Percentiles rank a stretch among this genome's conserved stretches.
These are phyloP conservation scores for Xestia ashworthii DNA, from an alignment of 2,888 invertebrate species.

Conservation along the genomic window DNA sequence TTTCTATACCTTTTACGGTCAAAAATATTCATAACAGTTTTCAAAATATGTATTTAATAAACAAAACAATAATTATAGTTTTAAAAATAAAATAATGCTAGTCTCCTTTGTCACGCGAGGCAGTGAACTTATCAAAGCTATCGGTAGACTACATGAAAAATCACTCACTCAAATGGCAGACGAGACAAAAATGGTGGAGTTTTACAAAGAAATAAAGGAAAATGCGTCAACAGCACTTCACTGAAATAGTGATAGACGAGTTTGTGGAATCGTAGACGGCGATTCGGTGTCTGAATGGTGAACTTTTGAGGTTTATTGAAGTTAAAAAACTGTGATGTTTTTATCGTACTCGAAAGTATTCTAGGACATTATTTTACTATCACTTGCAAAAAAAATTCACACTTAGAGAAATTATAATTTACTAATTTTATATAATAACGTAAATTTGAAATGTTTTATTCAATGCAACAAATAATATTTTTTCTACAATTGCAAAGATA, in stretches of 20 bases:
- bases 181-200: conserved; percentile 50
- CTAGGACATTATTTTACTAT: too few species aligned
- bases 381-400: background rate
- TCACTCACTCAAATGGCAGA: conserved; percentile 69
- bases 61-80: conserved; percentile 14
- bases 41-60: background rate
- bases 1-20: too few species aligned
- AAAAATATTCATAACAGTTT: too few species aligned
- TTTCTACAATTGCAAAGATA: too few species aligned
- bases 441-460: too few species aligned
- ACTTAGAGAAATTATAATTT: background rate
- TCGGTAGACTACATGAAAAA: conserved; percentile 70
- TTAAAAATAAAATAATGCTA: conserved; percentile 33
- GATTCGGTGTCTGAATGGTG: conserved; percentile 2
- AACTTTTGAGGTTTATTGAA: background rate
- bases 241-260: conserved; percentile 32
- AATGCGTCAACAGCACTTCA: conserved; percentile 32
- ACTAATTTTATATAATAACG: too few species aligned
- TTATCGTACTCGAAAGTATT: background rate
- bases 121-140: conserved; percentile 53
- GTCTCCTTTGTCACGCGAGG: conserved; percentile 15
- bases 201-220: conserved; percentile 63
- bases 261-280: background rate
- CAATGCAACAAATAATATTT: too few species aligned
- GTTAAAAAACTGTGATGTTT: background rate